Conservation (phyloP, 2,888 invertebrate genomes). For the Sisyra terminalis region DNA sequence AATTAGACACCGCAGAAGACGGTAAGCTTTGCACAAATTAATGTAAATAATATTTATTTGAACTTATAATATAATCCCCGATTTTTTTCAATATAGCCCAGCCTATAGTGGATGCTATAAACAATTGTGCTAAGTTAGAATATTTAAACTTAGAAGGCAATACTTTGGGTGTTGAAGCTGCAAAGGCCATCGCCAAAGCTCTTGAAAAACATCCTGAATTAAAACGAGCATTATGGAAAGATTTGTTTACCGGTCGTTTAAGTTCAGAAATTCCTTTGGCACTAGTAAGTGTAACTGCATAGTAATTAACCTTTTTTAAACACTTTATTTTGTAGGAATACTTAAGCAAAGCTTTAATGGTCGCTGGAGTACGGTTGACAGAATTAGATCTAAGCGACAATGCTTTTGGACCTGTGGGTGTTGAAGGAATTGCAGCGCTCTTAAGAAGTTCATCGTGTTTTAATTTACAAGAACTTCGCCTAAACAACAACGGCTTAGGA, state of each 20-base stretch:
- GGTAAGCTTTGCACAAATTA: constrained; percentile 35
- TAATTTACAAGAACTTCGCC: constrained; percentile 58
- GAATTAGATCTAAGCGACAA: constrained; percentile 92
- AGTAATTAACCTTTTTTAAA: neutral
- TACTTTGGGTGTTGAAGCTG: constrained; percentile 80
- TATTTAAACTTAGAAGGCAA: constrained; percentile 81
- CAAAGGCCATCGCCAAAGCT: constrained; percentile 66
- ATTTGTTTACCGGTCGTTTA: constrained; percentile 90
- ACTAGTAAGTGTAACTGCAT: constrained; percentile 35
- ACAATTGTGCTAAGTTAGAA: constrained; percentile 46
- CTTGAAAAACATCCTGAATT: constrained; percentile 63
- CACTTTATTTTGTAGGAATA: constrained; percentile 29
- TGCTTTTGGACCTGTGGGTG: constrained; percentile 91
- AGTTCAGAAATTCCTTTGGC: constrained; percentile 92
- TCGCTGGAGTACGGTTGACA: constrained; percentile 60
- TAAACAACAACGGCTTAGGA: constrained; percentile 94
- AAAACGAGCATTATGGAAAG: constrained; percentile 78
- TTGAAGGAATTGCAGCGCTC: constrained; percentile 69
- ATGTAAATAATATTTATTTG: neutral
- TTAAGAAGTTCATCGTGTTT: constrained; percentile 73
- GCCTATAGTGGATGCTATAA: constrained; percentile 59
- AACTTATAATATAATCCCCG: constrained; percentile 7
- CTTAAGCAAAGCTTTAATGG: constrained; percentile 66
- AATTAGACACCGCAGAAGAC: constrained; percentile 61
- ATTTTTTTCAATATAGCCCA: constrained; percentile 34